These are phyloP conservation scores for Acholoe squamosa DNA, from an alignment of 2,888 invertebrate species.

Conservation along the genomic window DNA sequence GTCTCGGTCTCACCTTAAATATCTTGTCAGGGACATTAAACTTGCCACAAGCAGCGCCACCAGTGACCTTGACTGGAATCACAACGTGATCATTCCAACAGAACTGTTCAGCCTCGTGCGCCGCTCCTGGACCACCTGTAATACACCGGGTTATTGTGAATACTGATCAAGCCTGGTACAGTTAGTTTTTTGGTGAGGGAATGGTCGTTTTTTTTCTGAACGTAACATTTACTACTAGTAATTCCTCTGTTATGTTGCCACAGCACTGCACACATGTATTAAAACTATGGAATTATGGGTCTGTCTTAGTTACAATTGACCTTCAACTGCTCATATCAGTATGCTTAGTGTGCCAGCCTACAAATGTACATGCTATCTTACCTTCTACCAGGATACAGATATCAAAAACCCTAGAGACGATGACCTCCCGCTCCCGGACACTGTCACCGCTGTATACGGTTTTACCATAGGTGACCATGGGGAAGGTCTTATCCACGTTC, in stretches of 20 bases:
- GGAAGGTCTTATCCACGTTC: conserved; percentile 76
- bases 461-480: conserved; percentile 74
- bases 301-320: too few relatives aligned
- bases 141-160: too few relatives aligned
- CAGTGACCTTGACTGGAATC: conserved; percentile 79
- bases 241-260: too few relatives aligned
- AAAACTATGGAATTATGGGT: too few relatives aligned
- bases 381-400: conserved; percentile 82
- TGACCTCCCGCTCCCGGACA: conserved; percentile 79
- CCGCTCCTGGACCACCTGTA: conserved; percentile 77
- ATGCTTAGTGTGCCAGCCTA: too few relatives aligned
- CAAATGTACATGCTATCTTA: too few relatives aligned
- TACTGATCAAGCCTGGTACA: too few relatives aligned
- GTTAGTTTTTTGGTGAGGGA: too few relatives aligned
- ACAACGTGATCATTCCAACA: conserved; percentile 82
- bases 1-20: conserved; percentile 69
- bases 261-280: too few relatives aligned
- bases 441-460: conserved; percentile 80
- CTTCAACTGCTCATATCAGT: too few relatives aligned
- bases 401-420: conserved; percentile 80
- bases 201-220: too few relatives aligned
- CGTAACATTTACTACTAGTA: too few relatives aligned
- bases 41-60: conserved; percentile 78
- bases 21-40: conserved; percentile 75
- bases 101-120: conserved; percentile 81